Conservation (phyloP, 2,113 vertebrate genomes). For the Gallinago undulata region DNA sequence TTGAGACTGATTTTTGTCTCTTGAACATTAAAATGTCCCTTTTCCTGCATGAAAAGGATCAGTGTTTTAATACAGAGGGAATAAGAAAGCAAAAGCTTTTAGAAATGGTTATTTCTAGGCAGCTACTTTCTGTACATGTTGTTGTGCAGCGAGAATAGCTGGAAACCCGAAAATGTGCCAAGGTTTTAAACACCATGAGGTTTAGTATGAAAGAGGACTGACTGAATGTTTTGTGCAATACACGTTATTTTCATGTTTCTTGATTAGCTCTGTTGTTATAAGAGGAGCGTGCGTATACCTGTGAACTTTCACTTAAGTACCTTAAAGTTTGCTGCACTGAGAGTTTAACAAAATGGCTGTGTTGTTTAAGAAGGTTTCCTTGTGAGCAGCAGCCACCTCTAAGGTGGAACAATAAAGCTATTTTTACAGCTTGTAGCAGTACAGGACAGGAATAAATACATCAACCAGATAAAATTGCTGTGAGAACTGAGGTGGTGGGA, state of each 20-base stretch:
- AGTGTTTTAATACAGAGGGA: not conserved
- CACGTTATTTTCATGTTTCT: not conserved
- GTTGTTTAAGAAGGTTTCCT: not conserved
- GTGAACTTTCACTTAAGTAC: not conserved
- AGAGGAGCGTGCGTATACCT: not conserved
- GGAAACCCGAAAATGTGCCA: constrained; percentile 59
- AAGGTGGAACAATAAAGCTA: constrained; percentile 31
- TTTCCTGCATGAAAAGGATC: not conserved
- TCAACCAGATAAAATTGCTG: constrained; percentile 46
- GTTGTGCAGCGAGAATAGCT: constrained; percentile 45
- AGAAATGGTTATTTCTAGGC: constrained; percentile 23
- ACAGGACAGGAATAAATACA: constrained; percentile 45
- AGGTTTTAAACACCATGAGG: constrained; percentile 59
- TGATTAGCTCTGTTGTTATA: not conserved
- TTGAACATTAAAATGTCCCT: not conserved
- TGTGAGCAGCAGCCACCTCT: not conserved
- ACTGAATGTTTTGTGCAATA: not conserved
- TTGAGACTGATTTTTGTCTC: not conserved
- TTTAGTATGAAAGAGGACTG: constrained; percentile 23
- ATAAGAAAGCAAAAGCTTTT: not conserved
- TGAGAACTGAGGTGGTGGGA: constrained; percentile 41
- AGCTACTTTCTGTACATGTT: constrained; percentile 31
- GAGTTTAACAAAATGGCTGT: not conserved
- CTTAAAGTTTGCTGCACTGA: not conserved
- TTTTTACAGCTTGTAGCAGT: constrained; percentile 27